Base-by-base conservation (phyloP, 2,113 vertebrate genomes). In the Fukomys damarensis region DNA sequence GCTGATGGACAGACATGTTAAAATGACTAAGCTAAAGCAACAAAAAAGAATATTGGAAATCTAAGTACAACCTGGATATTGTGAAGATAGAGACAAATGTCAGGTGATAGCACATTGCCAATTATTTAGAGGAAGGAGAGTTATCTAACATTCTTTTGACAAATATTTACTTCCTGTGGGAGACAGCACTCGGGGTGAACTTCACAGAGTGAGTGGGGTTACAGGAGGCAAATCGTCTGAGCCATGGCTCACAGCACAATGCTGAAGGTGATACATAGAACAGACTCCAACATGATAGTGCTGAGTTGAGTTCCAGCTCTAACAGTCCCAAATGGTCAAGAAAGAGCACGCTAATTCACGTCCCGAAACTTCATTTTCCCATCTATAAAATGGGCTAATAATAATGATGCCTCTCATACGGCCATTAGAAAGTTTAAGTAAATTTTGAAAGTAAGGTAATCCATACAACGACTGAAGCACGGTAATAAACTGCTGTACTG, bases 141-240 rank as follows among this genome's bases (percentile, higher is more conserved):
- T 91, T 83, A 59, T 8, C 30, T 94, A 35, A 94, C 41, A 38
- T 63, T 93, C 81, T 14, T 56, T 84, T 74, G 56, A 68, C 28
- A 94, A 93, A 70, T 81, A 83, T 79, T 92, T 70, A 65, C 35
- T 95, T 58, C 19, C n/a, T 66, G 20, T 28, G n/a, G 54, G n/a
- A 80, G 58, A 70, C 6, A 79, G 13, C 28, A 20, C n/a, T 58
- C 28, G 7, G 3, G 32, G 26, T n/a, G 56, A 38, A 9, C 32
- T 43, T 84, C 76, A 11, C 8, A 38, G 43, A 11, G 9, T 6
- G 20, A 65, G 14, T n/a, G 35, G 46, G 41, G 10, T 20, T 38
- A 28, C 72, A 72, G 17, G 7, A 52, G 11, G 43, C 85, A 20
- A 54, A 5, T 4, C 4, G 9, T 52, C 32, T 7, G 17, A 46